phyloP scores from a whole-genome alignment of 2,797 vertebrate genomes.

The Cossypha caffra region DNA sequence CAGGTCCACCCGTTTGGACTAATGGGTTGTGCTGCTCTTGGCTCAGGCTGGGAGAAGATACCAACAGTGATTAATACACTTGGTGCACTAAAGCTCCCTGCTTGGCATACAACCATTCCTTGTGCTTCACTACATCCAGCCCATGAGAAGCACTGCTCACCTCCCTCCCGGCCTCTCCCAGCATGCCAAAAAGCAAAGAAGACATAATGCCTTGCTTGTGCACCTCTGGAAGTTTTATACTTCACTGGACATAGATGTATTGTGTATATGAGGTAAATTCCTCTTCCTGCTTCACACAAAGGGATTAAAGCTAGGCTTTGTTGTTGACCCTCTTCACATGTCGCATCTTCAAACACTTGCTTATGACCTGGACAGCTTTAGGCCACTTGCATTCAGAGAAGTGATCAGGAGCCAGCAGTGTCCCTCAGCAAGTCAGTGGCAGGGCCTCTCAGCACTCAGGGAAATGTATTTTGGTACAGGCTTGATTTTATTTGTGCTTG shows the following conservation, averaged over 20 bases:
- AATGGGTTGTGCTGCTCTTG: background rate
- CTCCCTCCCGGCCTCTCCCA: background rate
- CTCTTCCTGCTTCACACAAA: conserved; percentile 27
- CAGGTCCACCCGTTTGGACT: background rate
- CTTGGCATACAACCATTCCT: background rate
- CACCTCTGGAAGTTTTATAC: conserved; percentile 6
- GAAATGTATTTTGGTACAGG: background rate
- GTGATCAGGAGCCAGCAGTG: background rate
- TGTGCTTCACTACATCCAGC: background rate
- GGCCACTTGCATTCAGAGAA: background rate
- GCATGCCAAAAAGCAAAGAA: background rate
- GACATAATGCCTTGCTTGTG: background rate
- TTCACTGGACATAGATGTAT: background rate
- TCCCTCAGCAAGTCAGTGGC: background rate
- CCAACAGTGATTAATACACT: background rate
- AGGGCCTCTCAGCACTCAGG: rapidly evolving
- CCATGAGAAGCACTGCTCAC: background rate
- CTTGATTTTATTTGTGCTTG: background rate
- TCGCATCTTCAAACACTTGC: conserved; percentile 28
- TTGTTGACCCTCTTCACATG: background rate
- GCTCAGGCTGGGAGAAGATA: background rate
- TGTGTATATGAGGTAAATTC: background rate
- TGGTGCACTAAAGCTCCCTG: background rate
- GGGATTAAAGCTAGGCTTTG: conserved; percentile 28
- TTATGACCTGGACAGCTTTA: conserved; percentile 13